These are phyloP conservation scores for Hybos culiciformis DNA, from an alignment of 2,888 invertebrate genomes.

Conservation along the genomic window DNA sequence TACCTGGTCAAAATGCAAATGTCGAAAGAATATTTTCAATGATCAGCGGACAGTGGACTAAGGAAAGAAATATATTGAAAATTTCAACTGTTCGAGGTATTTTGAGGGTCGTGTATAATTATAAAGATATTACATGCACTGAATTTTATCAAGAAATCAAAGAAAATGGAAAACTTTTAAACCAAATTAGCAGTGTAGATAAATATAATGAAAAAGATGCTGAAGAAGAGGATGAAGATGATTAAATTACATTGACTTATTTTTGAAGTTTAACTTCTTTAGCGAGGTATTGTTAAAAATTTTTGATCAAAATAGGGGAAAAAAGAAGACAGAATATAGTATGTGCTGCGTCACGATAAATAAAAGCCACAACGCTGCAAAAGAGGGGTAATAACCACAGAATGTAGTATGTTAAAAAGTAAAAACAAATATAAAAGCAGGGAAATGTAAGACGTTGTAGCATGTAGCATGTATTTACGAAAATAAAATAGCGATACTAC, in stretches of 20 bases:
- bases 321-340: too few relatives aligned
- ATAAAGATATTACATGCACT: background rate
- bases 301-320: too few relatives aligned
- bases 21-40: background rate
- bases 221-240: background rate
- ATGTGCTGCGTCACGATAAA: too few relatives aligned
- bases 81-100: background rate
- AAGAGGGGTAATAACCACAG: too few relatives aligned
- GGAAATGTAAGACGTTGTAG: too few relatives aligned
- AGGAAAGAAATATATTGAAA: background rate
- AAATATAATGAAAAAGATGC: background rate
- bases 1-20: background rate
- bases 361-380: too few relatives aligned
- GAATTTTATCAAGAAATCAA: conserved; percentile 1
- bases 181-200: background rate
- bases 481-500: too few relatives aligned
- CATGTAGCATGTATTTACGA: too few relatives aligned
- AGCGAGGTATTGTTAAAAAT: too few relatives aligned
- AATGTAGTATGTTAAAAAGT: too few relatives aligned
- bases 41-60: background rate
- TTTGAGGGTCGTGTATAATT: background rate
- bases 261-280: too few relatives aligned
- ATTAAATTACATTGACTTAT: background rate
- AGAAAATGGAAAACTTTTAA: background rate
- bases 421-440: too few relatives aligned